Conservation (phyloP, 2,888 invertebrate genomes). For the Phania funesta region DNA sequence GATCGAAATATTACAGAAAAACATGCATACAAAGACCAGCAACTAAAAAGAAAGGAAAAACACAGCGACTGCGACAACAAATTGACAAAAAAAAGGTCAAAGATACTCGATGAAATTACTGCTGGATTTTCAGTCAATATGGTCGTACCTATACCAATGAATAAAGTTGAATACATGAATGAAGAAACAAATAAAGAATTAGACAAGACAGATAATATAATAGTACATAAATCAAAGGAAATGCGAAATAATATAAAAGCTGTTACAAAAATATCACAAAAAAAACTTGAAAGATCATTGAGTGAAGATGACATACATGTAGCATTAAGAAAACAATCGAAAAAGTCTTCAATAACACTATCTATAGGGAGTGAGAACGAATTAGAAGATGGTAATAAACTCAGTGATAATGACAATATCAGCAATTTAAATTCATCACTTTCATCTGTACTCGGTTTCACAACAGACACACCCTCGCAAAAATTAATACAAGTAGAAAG, state of each 20-base stretch:
- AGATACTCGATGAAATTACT: constrained; percentile 5
- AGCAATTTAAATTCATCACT: background rate
- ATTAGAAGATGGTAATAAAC: background rate
- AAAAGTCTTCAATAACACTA: background rate
- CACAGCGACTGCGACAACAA: background rate
- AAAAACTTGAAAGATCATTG: background rate
- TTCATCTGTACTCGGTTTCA: background rate
- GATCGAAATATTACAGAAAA: background rate
- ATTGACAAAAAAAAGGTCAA: background rate
- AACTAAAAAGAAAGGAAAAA: background rate
- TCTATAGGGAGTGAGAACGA: background rate
- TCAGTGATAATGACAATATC: background rate
- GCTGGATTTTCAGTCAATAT: background rate
- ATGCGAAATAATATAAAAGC: background rate
- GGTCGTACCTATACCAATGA: background rate
- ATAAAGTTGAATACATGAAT: background rate
- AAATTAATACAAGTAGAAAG: background rate
- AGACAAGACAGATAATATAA: background rate
- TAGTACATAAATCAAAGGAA: background rate
- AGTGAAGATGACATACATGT: background rate
- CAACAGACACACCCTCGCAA: background rate
- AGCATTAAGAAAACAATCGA: background rate
- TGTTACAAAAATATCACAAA: background rate
- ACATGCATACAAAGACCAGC: background rate
- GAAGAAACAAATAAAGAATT: background rate